Base-by-base conservation (phyloP, 2,113 vertebrate species). In the Calonectris borealis region DNA sequence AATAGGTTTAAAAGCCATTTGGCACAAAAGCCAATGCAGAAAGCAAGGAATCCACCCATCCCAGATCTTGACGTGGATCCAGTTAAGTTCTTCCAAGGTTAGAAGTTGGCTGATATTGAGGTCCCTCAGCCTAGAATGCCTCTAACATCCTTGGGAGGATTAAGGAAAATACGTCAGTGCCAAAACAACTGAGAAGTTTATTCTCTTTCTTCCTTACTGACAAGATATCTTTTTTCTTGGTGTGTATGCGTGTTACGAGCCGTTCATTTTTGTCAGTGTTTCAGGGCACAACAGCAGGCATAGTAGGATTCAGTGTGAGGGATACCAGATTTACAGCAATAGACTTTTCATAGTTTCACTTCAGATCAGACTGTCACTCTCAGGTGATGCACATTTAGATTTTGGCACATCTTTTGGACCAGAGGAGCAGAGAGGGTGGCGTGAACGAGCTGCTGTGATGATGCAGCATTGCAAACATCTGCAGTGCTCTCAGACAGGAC, bases 1-100 rank as follows among this genome's bases (percentile, higher is more conserved):
- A 88, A 92, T 2, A 87, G 83, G 13, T 81, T 94, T 88, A 54
- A 80, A 93, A 88, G 66, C 60, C 60, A 66, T 17, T 32, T 73
- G 83, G 86, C 85, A 92, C 55, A 94, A 95, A 94, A 90, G 88
- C 6, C 69, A 82, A n/a, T 29, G 68, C 85, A 93, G 60, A 92
- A 66, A 92, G 64, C n/a, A 51, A 64, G 72, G 88, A 84, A 60
- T 60, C 14, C 21, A 93, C 32, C 69, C 66, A 61, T 6, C 16
- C 60, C 44, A 46, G 49, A 52, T 72, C 77, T 21, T 65, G 71
- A 71, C 0, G 4, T 22, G 48, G 83, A 76, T 44, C 42, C 51
- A 49, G 32, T 54, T 79, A 48, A 84, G 80, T 4, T 69, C 52
- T 48, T 88, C 34, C 91, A 81, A 42, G 62, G 78, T 51, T 9